phyloP scores from a whole-genome alignment of 2,113 vertebrate species.

The Grammomys surdaster region DNA sequence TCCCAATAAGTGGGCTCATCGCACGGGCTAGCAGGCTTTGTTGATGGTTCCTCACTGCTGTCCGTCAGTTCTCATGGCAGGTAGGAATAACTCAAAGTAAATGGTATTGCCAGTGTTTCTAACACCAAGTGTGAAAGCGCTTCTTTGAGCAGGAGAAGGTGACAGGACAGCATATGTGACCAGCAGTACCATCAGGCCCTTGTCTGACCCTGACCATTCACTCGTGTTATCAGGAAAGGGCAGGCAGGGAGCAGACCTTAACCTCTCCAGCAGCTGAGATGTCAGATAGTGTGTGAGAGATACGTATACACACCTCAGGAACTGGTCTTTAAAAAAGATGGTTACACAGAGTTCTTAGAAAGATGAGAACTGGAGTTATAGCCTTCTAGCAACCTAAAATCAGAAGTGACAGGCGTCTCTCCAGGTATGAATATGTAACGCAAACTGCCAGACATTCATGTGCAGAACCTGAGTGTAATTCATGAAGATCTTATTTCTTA shows the following conservation, averaged over 20 bases:
- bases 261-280: not conserved
- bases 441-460: not conserved
- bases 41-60: not conserved
- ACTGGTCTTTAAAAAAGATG: not conserved
- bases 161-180: not conserved
- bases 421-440: not conserved
- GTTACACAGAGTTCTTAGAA: not conserved
- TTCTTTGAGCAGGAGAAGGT: not conserved
- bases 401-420: not conserved
- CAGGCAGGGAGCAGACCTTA: not conserved
- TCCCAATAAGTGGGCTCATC: not conserved
- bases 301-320: not conserved
- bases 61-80: not conserved
- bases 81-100: not conserved
- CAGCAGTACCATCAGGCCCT: not conserved
- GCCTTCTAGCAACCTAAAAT: not conserved
- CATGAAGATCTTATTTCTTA: constrained; percentile 14
- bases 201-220: not conserved
- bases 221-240: not conserved
- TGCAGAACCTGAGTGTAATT: constrained; percentile 18
- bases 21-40: not conserved
- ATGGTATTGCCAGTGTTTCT: not conserved
- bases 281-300: not conserved
- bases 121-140: not conserved
- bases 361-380: not conserved